Conservation (phyloP, 2,113 vertebrate genomes). For the Apaloderma vittatum region DNA sequence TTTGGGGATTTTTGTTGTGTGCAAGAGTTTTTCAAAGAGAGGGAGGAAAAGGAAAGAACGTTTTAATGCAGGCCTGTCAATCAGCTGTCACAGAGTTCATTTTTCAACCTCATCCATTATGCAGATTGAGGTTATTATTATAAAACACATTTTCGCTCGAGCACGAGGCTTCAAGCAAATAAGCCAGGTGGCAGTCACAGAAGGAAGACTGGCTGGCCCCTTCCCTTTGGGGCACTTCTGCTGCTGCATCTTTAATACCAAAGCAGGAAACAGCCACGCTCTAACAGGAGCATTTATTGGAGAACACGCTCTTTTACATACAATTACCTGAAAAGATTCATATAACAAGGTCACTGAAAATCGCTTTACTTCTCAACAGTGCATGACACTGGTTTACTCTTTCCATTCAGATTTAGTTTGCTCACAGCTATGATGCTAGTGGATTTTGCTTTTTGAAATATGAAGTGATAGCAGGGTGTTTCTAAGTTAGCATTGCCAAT, state of each 20-base stretch:
- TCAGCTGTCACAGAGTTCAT: slow-evolving; percentile 32
- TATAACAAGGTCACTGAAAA: neutral
- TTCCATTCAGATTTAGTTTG: neutral
- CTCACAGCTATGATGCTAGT: neutral
- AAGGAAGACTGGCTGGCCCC: neutral
- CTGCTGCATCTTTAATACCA: slow-evolving; percentile 13
- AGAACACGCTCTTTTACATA: neutral
- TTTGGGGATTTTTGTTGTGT: slow-evolving; percentile 10
- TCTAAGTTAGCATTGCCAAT: neutral
- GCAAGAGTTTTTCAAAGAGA: neutral
- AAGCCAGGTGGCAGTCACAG: neutral
- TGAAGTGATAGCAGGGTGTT: neutral
- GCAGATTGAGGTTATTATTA: slow-evolving; percentile 43
- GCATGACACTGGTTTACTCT: neutral
- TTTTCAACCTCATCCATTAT: slow-evolving; percentile 55
- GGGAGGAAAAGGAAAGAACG: neutral
- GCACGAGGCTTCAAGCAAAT: slow-evolving; percentile 36
- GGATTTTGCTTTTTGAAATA: neutral
- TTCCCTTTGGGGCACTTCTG: slow-evolving; percentile 19
- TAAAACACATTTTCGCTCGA: slow-evolving; percentile 16
- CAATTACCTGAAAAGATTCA: neutral
- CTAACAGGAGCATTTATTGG: neutral
- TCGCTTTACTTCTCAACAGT: neutral
- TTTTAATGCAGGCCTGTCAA: slow-evolving; percentile 42
- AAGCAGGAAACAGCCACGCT: neutral